phyloP scores from a whole-genome alignment of 2,113 vertebrate genomes.

The Nibea coibor region DNA sequence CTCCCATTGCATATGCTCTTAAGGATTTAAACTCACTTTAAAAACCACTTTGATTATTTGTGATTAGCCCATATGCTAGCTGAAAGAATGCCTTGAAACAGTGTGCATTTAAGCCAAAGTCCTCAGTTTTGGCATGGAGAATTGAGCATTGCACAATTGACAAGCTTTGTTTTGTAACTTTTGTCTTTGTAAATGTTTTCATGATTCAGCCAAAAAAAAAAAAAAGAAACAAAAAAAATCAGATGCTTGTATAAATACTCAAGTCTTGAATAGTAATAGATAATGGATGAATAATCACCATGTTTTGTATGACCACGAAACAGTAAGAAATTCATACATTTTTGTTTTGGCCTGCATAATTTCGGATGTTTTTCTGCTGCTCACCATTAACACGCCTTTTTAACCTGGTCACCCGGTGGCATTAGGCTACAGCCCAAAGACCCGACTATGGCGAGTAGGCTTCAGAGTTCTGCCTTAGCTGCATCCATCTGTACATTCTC shows the following conservation, averaged over 20 bases:
- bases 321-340: conserved; percentile 30
- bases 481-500: conserved; percentile 28
- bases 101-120: conserved; percentile 75
- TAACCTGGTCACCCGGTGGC: conserved; percentile 63
- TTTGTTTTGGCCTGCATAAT: conserved; percentile 38
- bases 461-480: conserved; percentile 59
- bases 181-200: conserved; percentile 67
- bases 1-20: conserved; percentile 43
- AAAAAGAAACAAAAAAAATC: conserved; percentile 40
- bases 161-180: conserved; percentile 69
- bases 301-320: conserved; percentile 49
- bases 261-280: conserved; percentile 62
- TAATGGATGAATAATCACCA: conserved; percentile 49
- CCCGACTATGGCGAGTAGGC: conserved; percentile 39
- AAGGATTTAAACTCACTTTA: conserved; percentile 47
- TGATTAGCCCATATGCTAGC: conserved; percentile 57
- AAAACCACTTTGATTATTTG: conserved; percentile 73
- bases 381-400: conserved; percentile 61
- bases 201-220: conserved; percentile 58
- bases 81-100: conserved; percentile 71
- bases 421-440: conserved; percentile 79
- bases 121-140: conserved; percentile 69
- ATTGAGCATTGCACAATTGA: conserved; percentile 72
- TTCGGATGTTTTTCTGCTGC: conserved; percentile 61
- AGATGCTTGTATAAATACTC: conserved; percentile 59